A percentile compares a stretch with the other conserved stretches of the same genome.
phyloP scores from a whole-genome alignment of 2,888 invertebrate species.

The Marasmarcha lunaedactyla region DNA sequence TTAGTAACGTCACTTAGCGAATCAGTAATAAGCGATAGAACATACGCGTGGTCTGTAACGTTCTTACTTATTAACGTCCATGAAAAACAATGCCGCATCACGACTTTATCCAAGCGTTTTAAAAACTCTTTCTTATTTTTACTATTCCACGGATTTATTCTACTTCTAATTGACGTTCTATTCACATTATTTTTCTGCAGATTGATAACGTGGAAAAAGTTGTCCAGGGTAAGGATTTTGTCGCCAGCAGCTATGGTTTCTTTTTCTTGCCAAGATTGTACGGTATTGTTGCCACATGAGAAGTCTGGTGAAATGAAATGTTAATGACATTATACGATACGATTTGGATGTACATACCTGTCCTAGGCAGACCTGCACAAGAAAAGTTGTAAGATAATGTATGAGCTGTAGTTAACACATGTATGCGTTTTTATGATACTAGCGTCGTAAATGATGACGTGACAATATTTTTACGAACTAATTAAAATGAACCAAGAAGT shows the following conservation, averaged over 20 bases:
- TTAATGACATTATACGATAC: neutral
- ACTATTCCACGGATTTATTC: no score
- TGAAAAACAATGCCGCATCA: neutral
- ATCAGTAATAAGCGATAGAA: neutral
- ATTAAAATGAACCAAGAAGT: no score
- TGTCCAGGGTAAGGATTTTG: no score
- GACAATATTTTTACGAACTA: no score
- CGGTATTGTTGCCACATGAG: no score
- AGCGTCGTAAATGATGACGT: no score
- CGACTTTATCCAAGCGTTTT: neutral
- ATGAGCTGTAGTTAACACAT: no score
- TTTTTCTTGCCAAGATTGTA: constrained; percentile 1
- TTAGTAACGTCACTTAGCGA: neutral
- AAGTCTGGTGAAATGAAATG: neutral
- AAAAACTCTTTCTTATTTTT: neutral
- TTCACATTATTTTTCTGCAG: no score
- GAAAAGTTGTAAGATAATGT: constrained; percentile 11
- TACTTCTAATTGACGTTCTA: no score
- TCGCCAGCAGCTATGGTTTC: no score
- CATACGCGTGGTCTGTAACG: neutral
- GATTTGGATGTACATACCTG: constrained; percentile 23
- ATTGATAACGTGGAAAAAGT: no score
- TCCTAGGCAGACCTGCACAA: constrained; percentile 45
- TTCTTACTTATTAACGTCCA: neutral
- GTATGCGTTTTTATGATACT: no score